Evolutionary conservation across 2,797 vertebrate species (phyloP).

Genomic region (Amblyopsis hoosieri): DNA sequence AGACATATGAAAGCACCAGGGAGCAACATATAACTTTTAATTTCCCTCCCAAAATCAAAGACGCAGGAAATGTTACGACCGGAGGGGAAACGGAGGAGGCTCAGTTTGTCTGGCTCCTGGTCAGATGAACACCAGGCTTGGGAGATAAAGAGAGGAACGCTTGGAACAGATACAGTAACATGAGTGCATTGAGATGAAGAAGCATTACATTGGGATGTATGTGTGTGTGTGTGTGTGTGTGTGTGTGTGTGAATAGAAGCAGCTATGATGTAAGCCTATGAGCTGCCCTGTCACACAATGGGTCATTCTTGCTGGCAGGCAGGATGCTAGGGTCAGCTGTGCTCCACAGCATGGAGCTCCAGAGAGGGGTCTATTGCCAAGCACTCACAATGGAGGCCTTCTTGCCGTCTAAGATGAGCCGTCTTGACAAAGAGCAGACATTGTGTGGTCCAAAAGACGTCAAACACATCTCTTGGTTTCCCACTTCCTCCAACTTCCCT

Average conservation of each 20-base stretch:
- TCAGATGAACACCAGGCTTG: conserved; percentile 38
- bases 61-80: conserved; percentile 52
- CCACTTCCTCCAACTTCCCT: conserved; percentile 47
- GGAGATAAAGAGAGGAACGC: conserved; percentile 51
- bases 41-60: conserved; percentile 23
- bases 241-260: conserved; percentile 5
- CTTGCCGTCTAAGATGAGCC: conserved; percentile 37
- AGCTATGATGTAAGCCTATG: conserved; percentile 35
- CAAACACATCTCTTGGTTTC: conserved; percentile 65
- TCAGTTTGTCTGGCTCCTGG: conserved; percentile 16
- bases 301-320: conserved; percentile 63
- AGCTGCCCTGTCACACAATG: conserved; percentile 55
- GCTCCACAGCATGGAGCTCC: conserved; percentile 53
- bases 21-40: conserved; percentile 13
- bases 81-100: conserved; percentile 30
- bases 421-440: conserved; percentile 64
- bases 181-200: conserved; percentile 28
- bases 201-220: background rate
- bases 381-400: conserved; percentile 66
- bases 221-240: background rate
- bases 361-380: conserved; percentile 35
- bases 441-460: conserved; percentile 53
- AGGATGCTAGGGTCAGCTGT: conserved; percentile 73
- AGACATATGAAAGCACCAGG: conserved; percentile 16
- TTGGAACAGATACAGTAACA: conserved; percentile 20